phyloP scores from a whole-genome alignment of 1,140 invertebrate genomes.

The Trichoplusia ni region DNA sequence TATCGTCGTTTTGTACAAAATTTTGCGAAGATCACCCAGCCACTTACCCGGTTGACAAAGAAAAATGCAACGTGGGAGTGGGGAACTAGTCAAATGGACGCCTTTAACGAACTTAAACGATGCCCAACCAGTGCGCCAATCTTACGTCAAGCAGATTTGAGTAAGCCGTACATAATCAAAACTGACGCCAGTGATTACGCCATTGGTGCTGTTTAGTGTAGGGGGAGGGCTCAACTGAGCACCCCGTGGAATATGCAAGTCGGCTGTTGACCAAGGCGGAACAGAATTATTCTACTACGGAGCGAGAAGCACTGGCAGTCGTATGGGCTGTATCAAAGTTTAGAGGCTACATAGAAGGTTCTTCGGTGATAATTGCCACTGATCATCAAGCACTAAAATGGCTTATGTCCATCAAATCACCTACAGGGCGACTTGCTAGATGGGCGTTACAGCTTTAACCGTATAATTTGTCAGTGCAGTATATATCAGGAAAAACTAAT shows the following conservation, averaged over 20 bases:
- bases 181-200: conserved; percentile 33
- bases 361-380: conserved; percentile 15
- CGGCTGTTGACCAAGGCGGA: not conserved
- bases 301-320: conserved; percentile 76
- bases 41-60: conserved; percentile 21
- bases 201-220: conserved; percentile 11
- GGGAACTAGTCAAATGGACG: conserved; percentile 1
- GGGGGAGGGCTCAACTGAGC: conserved; percentile 1
- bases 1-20: conserved; percentile 39
- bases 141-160: conserved; percentile 20
- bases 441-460: conserved; percentile 74
- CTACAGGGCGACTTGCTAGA: conserved; percentile 57
- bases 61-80: conserved; percentile 30
- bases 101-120: conserved; percentile 23
- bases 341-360: conserved; percentile 56
- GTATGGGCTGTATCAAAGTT: conserved; percentile 73
- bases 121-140: conserved; percentile 5
- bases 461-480: conserved; percentile 52
- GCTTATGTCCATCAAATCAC: conserved; percentile 70
- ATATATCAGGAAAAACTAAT: conserved; percentile 47
- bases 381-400: conserved; percentile 79
- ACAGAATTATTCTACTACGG: conserved; percentile 46
- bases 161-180: conserved; percentile 11
- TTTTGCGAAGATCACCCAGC: conserved; percentile 31
- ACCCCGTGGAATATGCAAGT: conserved; percentile 12